Percentiles rank a stretch among this genome's conserved stretches.
Conservation (phyloP, 2,888 invertebrate species). For the Macrosoma leucophasiata region DNA sequence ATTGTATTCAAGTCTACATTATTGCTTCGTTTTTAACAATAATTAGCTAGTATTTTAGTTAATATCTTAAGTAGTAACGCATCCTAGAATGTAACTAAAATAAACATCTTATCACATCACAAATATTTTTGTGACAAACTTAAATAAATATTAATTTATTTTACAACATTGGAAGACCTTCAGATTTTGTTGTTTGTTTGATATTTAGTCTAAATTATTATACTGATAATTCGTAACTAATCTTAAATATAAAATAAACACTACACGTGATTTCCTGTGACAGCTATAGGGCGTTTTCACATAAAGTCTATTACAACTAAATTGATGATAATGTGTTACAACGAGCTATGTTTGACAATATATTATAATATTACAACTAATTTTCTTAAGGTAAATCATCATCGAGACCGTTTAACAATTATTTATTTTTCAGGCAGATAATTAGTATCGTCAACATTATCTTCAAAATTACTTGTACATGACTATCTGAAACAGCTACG, state of each 20-base stretch:
- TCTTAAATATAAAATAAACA: constrained; percentile 49
- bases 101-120: too few species aligned
- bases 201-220: constrained; percentile 32
- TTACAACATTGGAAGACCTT: constrained; percentile 54
- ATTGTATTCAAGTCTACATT: constrained; percentile 20
- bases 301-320: not conserved
- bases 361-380: too few species aligned
- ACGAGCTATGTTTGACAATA: too few species aligned
- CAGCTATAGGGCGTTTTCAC: constrained; percentile 23
- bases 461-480: too few species aligned
- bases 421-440: too few species aligned
- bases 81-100: too few species aligned
- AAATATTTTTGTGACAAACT: constrained; percentile 19
- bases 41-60: not conserved
- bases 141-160: constrained; percentile 35
- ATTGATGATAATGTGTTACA: not conserved
- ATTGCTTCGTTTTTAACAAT: constrained; percentile 18
- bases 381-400: too few species aligned
- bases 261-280: constrained; percentile 26
- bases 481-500: too few species aligned
- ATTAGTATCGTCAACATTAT: too few species aligned
- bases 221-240: constrained; percentile 33
- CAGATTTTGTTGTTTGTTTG: constrained; percentile 49
- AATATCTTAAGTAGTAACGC: not conserved
- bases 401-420: too few species aligned